Evolutionary conservation across 2,888 invertebrate species (phyloP).

Genomic region (Trypoxylon attenuatum): DNA sequence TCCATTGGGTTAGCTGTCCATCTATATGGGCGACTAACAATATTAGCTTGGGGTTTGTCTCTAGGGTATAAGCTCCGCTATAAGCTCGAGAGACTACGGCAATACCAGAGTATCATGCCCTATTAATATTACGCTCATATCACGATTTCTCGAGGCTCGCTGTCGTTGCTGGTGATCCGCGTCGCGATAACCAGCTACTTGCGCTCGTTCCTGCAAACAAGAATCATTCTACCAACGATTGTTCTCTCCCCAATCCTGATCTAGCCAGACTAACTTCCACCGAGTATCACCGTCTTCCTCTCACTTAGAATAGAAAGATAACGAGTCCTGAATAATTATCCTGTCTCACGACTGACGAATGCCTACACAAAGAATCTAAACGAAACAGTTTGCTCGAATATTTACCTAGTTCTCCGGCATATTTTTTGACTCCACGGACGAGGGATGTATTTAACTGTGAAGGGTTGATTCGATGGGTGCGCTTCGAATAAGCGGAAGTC

Average conservation of each 20-base stretch:
- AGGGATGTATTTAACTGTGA: neutral
- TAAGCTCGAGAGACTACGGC: slow-evolving; percentile 15
- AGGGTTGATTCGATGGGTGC: neutral
- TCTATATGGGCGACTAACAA: slow-evolving; percentile 56
- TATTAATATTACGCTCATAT: slow-evolving; percentile 60
- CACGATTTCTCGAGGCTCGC: slow-evolving; percentile 46
- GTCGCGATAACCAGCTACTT: slow-evolving; percentile 41
- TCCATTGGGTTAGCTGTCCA: slow-evolving; percentile 56
- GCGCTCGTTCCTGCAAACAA: slow-evolving; percentile 5
- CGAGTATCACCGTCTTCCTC: too few relatives aligned
- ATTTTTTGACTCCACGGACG: neutral
- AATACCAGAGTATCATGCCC: slow-evolving; percentile 20
- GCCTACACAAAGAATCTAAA: too few relatives aligned
- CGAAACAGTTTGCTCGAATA: too few relatives aligned
- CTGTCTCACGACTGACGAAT: too few relatives aligned
- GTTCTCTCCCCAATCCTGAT: too few relatives aligned
- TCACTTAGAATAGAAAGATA: too few relatives aligned
- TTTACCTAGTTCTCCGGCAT: neutral
- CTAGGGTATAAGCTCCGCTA: slow-evolving; percentile 30
- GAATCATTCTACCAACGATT: too few relatives aligned
- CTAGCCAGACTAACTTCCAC: too few relatives aligned
- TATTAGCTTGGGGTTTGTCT: slow-evolving; percentile 61
- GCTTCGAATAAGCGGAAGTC: slow-evolving; percentile 1
- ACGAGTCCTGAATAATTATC: too few relatives aligned
- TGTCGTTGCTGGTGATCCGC: slow-evolving; percentile 52